Conservation (phyloP, 2,113 vertebrate genomes). For the Parus major region DNA sequence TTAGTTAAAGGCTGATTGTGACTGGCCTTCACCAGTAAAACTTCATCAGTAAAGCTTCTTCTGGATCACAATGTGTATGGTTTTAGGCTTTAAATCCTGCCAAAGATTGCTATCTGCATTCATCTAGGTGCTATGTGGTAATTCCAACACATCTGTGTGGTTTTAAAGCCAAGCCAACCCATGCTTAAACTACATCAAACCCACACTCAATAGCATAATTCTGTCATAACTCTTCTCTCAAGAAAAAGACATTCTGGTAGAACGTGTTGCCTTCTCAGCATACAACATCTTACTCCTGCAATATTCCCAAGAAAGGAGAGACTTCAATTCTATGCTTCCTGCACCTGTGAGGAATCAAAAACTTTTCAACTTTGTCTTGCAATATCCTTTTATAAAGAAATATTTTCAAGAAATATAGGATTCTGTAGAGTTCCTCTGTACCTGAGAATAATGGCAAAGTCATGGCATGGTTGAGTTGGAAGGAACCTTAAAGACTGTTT, state of each 20-base stretch:
- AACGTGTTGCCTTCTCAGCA: not conserved
- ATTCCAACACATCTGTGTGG: not conserved
- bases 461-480: not conserved
- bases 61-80: not conserved
- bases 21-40: not conserved
- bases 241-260: not conserved
- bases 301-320: not conserved
- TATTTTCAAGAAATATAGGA: not conserved
- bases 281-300: rapidly evolving
- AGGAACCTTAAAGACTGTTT: not conserved
- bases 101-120: not conserved
- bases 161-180: not conserved
- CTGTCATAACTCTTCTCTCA: not conserved
- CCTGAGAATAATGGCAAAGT: not conserved
- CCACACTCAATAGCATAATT: not conserved
- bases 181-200: not conserved
- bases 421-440: not conserved
- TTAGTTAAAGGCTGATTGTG: not conserved
- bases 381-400: not conserved
- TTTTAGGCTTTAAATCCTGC: not conserved
- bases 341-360: not conserved
- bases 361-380: not conserved
- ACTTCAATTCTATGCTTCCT: not conserved
- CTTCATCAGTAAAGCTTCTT: not conserved
- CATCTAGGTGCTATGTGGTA: not conserved